These are phyloP conservation scores for Meloidogyne exigua DNA, from an alignment of 1,140 invertebrate genomes.

Conservation along the genomic window DNA sequence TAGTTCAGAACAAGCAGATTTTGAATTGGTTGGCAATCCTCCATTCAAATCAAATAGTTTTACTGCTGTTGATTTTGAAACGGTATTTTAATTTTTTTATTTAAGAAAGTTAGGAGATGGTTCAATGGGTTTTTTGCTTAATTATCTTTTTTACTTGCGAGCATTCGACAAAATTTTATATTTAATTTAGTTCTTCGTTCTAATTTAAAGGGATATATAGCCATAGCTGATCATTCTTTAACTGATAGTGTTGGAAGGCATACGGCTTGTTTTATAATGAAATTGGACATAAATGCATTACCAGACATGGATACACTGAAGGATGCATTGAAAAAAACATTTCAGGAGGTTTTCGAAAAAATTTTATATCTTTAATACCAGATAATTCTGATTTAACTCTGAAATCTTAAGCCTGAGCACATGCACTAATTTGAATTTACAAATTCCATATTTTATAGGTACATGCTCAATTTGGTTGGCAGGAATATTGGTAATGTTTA, in stretches of 20 bases:
- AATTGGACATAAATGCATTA: conserved; percentile 52
- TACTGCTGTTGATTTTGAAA: conserved; percentile 60
- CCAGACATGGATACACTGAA: conserved; percentile 40
- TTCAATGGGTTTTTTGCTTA: too few species aligned
- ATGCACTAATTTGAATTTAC: neutral
- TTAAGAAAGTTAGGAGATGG: too few species aligned
- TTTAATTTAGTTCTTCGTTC: too few species aligned
- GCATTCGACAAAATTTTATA: too few species aligned
- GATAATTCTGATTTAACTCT: neutral
- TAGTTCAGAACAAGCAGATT: conserved; percentile 53
- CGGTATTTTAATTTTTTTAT: conserved; percentile 39
- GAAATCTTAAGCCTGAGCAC: neutral
- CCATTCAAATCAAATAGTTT: conserved; percentile 63
- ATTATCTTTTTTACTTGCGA: too few species aligned
- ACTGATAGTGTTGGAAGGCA: conserved; percentile 54
- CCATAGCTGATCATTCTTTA: conserved; percentile 59
- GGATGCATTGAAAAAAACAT: conserved; percentile 46
- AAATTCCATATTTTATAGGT: conserved; percentile 12
- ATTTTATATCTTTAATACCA: too few species aligned
- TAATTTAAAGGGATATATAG: conserved; percentile 54
- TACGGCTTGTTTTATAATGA: conserved; percentile 58
- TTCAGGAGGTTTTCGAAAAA: conserved; percentile 39
- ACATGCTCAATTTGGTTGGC: conserved; percentile 58
- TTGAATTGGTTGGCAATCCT: conserved; percentile 57
- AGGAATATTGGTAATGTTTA: conserved; percentile 53